Base-by-base conservation (phyloP, 1,140 invertebrate species). In the Thalassaphorura encarpata region DNA sequence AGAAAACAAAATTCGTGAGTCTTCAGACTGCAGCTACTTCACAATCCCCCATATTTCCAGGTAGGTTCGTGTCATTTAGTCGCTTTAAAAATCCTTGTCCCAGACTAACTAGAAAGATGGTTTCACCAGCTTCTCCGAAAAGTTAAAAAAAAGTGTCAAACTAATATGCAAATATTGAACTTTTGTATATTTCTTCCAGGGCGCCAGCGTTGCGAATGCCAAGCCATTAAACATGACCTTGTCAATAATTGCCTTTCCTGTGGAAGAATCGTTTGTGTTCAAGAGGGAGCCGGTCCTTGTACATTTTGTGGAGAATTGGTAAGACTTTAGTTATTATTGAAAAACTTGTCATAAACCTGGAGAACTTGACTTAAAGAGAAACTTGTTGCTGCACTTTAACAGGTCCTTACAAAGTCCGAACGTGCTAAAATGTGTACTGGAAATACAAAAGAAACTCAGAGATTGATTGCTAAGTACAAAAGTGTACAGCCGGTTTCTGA, bases 201-300 rank as follows among this genome's bases (percentile, higher is more conserved):
- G 36, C 78, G 93, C 52, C 82, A 87, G 63, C 71, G 72, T 42
- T 99, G 96, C 75, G 79, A 93, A 50, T 99, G 96, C 69, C 85
- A 97, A 74, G 93, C 92, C 1, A 79, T 80, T 16, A 86, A 84
- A 68, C 96, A 99, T 73, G 74, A 80, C 47, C 73, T 99, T 13
- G 80, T 99, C 45, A 93, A 87, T 68, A 99, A 99, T 73, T 99
- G 96, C 67, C 67, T 88, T 0, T 80, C 81, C 50, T 99, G 96
- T 77, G 96, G 96, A 0, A 76, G 92, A 60, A 87, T 99, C 67
- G 87, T 98, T 23, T 99, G 95, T 74, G 78, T 80, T 51, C 93
- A 97, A 75, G 96, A 99, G 76, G 94, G 95, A 1, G 84, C 91
- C 31, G 60, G 60, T 2, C 54, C 54, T 2, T 61, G 60, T 33